phyloP scores from a whole-genome alignment of 2,113 vertebrate genomes.

The Aegotheles bennettii region DNA sequence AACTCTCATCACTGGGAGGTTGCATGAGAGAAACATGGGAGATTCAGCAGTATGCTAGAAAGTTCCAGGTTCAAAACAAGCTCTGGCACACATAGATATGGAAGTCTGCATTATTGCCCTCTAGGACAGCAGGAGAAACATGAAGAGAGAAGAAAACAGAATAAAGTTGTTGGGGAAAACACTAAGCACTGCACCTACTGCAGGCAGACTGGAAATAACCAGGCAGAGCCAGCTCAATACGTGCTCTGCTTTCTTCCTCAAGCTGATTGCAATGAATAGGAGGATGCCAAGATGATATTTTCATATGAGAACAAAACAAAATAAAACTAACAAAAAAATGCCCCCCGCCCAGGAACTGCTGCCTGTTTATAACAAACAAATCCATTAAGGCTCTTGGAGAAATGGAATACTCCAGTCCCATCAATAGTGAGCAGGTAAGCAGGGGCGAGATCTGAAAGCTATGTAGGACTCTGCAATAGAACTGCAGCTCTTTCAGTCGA shows the following conservation, averaged over 20 bases:
- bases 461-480: not conserved
- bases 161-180: not conserved
- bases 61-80: not conserved
- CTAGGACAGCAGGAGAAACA: not conserved
- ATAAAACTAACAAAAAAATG: not conserved
- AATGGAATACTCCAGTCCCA: not conserved
- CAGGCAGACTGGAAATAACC: not conserved
- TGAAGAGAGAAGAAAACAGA: not conserved
- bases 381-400: conserved; percentile 16
- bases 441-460: not conserved
- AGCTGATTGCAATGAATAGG: not conserved
- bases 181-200: not conserved
- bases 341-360: not conserved
- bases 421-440: not conserved
- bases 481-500: not conserved
- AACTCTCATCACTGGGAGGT: not conserved
- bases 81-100: not conserved
- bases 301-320: not conserved
- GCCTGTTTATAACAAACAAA: conserved; percentile 27
- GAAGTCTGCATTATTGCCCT: not conserved
- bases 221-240: not conserved
- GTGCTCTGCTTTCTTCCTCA: not conserved
- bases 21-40: not conserved
- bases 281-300: not conserved
- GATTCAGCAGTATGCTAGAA: not conserved